phyloP scores from a whole-genome alignment of 2,113 vertebrate species.

The Trichomycterus rosablanca region DNA sequence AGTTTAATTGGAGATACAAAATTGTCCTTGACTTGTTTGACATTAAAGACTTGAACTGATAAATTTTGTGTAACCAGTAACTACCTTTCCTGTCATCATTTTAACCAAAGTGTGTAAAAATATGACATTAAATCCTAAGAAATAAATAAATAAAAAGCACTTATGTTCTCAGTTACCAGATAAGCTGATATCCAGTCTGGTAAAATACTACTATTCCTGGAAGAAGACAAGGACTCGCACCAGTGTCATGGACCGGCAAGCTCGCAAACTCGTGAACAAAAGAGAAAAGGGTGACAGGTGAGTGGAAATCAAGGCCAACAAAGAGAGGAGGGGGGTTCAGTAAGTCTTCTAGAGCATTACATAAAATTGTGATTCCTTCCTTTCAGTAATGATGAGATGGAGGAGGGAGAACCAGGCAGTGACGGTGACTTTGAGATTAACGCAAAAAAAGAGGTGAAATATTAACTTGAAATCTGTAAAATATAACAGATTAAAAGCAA shows the following conservation, averaged over 20 bases:
- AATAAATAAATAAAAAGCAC: too few relatives aligned
- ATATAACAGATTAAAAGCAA: too few relatives aligned
- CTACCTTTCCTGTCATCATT: too few relatives aligned
- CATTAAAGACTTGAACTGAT: too few relatives aligned
- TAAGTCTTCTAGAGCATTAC: neutral
- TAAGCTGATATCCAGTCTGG: constrained; percentile 84
- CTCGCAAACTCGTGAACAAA: constrained; percentile 77
- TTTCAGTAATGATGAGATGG: constrained; percentile 74
- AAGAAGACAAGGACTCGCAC: constrained; percentile 87
- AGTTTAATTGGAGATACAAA: too few relatives aligned
- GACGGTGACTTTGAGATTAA: constrained; percentile 81
- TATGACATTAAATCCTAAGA: too few relatives aligned
- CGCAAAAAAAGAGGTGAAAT: constrained; percentile 80
- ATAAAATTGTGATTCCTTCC: neutral
- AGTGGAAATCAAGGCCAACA: constrained; percentile 7
- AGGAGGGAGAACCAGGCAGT: constrained; percentile 74
- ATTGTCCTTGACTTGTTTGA: too few relatives aligned
- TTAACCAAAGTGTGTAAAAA: too few relatives aligned
- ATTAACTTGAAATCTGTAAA: neutral
- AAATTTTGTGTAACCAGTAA: too few relatives aligned
- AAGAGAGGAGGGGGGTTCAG: neutral
- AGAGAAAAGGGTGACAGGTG: constrained; percentile 85
- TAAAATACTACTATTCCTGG: constrained; percentile 92
- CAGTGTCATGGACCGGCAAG: constrained; percentile 89
- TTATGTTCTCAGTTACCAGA: constrained; percentile 86